Base-by-base conservation (phyloP, 2,888 invertebrate genomes). In the Iselma pallidipennis region DNA sequence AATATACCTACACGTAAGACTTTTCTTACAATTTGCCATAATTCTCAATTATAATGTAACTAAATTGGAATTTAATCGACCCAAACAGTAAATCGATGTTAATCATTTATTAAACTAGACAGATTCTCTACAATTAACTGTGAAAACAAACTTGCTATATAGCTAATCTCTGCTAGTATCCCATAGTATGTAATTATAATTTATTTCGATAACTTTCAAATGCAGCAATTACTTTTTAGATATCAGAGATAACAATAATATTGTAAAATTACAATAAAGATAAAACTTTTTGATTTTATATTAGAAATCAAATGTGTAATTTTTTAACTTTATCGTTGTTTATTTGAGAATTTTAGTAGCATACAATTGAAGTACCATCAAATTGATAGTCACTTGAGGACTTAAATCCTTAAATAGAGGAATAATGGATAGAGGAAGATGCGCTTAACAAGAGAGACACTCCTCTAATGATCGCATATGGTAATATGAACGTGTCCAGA, bases 401-500 rank as follows among this genome's bases (percentile, higher is more conserved):
- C 49, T n/a, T n/a, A 57, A 60, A 61, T 61, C 53, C 54, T 42
- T 50, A 42, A 55, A 33, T 57, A 53, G 61, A 57, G 54, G 61
- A 61, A 61, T 57, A 61, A 57, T 54, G 61, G 61, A 57, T 57
- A 53, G 50, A 53, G 45, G 66, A 67, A 66, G 67, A 69, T 70
- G 68, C 63, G 66, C 63, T 58, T 66, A 70, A 69, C 68, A 67
- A 67, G 66, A 66, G 60, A 61, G 67, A 66, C 70, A 69, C 70
- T 71, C 72, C 70, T 70, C 64, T 67, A 65, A 66, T 64, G 65
- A 68, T 67, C 69, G 55, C 66, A 69, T 72, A 71, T 72, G 71
- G 73, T 68, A 72, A 73, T 71, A 59, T 31, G 65, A 65, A 71
- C 73, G 71, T 71, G 71, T 69, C 65, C 57, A 37, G 66, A 63